Base-by-base conservation (phyloP, 2,113 vertebrate species). In the Centrocercus urophasianus region DNA sequence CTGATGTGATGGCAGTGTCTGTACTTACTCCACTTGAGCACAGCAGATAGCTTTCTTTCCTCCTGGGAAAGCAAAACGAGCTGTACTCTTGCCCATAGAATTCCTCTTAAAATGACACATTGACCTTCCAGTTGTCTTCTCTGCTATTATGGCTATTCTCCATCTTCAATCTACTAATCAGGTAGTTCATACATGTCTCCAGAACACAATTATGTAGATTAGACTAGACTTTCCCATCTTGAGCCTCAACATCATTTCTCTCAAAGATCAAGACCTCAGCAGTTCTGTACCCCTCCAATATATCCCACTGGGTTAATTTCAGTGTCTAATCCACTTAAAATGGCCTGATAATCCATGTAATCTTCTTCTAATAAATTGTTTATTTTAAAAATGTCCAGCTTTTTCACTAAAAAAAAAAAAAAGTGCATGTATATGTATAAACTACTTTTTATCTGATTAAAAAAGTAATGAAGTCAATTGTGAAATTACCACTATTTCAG, bases 41-140 rank as follows among this genome's bases (percentile, higher is more conserved):
- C 7, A 71, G 6, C 8, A 7, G 21, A 40, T 21, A 17, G 1
- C 10, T 86, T 86, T 77, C 25, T 13, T 69, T 72, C 54, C 34
- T 63, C 54, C 60, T 63, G 48, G 34, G 34, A 34, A 34, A 11
- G 13, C 22, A 70, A 20, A 7, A 40, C 15, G 7, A 20, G 3
- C 32, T 90, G 21, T 36, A 34, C 47, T 83, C 40, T 50, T 83
- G 22, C 8, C 10, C 7, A 6, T 59, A 32, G 5, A 52, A 7
- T 3, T 6, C 34, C 2, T 73, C 43, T 89, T 34, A 28, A 66
- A 32, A n/a, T 28, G 28, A 32, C 27, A 12, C 30, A 30, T 18
- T 1, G 0, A 19, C 16, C 4, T 45, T 30, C 2, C 4, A 70
- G 25, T 10, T 6, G 1, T 36, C 1, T 0, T 85, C 15, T 18